A percentile compares a stretch with the other conserved stretches of the same genome.
phyloP scores from a whole-genome alignment of 1,140 invertebrate species.

The Meloidogyne floridensis region DNA sequence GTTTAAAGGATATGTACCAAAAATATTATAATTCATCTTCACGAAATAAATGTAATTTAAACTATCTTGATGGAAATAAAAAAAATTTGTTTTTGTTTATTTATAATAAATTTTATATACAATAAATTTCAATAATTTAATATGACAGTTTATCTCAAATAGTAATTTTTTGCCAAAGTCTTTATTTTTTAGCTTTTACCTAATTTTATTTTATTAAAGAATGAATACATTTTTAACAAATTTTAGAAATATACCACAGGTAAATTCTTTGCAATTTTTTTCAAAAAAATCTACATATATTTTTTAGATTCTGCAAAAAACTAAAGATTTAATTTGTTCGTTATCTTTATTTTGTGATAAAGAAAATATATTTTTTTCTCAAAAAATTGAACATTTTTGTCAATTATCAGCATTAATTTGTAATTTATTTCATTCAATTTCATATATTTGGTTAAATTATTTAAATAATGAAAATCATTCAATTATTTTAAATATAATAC shows the following conservation, averaged over 20 bases:
- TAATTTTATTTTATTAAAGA: no score
- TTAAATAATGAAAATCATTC: neutral
- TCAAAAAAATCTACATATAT: neutral
- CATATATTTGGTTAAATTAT: neutral
- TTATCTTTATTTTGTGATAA: neutral
- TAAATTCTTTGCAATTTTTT: neutral
- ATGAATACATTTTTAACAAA: neutral
- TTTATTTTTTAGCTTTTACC: no score
- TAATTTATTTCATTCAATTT: neutral
- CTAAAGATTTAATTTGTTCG: neutral
- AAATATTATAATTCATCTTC: no score
- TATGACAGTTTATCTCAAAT: no score
- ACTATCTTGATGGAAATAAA: no score
- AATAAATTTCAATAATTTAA: no score
- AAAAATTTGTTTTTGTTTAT: no score
- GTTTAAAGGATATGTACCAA: no score
- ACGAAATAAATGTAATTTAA: no score
- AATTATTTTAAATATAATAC: constrained; percentile 1
- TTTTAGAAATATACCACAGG: neutral
- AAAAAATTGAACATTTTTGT: neutral
- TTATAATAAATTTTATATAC: no score
- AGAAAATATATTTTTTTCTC: neutral
- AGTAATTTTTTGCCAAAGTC: no score
- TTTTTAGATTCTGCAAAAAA: neutral
- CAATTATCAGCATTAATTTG: neutral